Base-by-base conservation (phyloP, 2,797 vertebrate species). In the Artibeus jamaicensis region DNA sequence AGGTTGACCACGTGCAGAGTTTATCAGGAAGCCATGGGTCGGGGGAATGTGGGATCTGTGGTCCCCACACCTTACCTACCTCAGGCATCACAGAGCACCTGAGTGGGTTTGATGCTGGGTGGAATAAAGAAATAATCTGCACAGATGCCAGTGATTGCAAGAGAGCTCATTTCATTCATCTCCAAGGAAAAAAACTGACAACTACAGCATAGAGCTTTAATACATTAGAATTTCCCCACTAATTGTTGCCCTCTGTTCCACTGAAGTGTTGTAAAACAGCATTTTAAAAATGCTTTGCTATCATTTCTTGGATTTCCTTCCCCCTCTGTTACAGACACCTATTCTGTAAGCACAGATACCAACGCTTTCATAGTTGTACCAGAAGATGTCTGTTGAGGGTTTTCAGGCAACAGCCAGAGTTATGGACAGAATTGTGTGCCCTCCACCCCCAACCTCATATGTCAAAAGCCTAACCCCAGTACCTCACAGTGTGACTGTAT, bases 381-480 rank as follows among this genome's bases (percentile, higher is more conserved):
- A 44, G n/a, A 68, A 37, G 44, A 24, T 73, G 15, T 32, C 39
- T 29, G 34, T 6, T 84, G 62, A 87, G 90, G 3, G 16, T 21
- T 67, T 95, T 67, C 29, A 89, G 85, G 19, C 9, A 84, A 48
- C 12, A 81, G 3, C 10, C 22, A 50, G n/a, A 48, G 11, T 73
- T 86, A 67, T 2, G 3, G 37, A 22, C 21, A 48, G 4, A 73
- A 37, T 14, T 39, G 24, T 18, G 0, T 7, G 14, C 8, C 26
- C 34, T 21, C 14, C 3, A 6, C 22, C 19, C 18, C 5, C 8
- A 86, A 42, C 0, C 0, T n/a, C 9, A 3, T 22, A 26, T 59
- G 32, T 71, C 88, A 65, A 70, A 92, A 5, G 18, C 9, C 29
- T 26, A 19, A 89, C 48, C 32, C n/a, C 16, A 55, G 16, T 21